Evolutionary conservation across 1,140 invertebrate species (phyloP), one percentile per base, ranked within the genome.

Genomic region (Ceratosolen solmsi): DNA sequence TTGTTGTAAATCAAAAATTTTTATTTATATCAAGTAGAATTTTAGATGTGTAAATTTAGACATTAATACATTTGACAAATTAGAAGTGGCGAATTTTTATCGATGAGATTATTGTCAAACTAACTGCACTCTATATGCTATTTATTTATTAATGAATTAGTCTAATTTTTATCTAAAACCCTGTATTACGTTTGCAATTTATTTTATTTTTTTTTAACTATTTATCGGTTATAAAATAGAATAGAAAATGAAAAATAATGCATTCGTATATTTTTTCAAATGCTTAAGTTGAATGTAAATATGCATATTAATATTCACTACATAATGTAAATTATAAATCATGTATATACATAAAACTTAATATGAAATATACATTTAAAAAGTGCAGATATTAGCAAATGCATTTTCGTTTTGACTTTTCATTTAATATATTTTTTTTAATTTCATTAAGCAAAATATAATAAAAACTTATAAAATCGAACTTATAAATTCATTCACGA

Each of bases 101-200:
- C 49, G 36, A 71, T 46, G 68, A 76, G 46, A 60, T 72, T 70
- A 60, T 22, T 76, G 65, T 81, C 54, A 25, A 46, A 74, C 79
- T 81, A 81, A 81, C 72, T 81, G 79, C 79, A 81, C 72, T 65
- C 65, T 27, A 56, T 70, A 75, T 81, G 58, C 72, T 81, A 81
- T n/a, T 75, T 75, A 33, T 56, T 58, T 7, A 82, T 82, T 77
- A 77, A 82, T 77, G 25, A 63, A 68, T 38, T 58, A 71, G 49
- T 70, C 22, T 68, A n/a, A 51, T 27, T 25, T 71, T 54, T 71
- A 71, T 15, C 38, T 76, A 46, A 82, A 49, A 2, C 22, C 0
- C 20, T 58, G 25, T 51, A 63, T 54, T 17, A 51, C 33, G 41
- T 76, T 76, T 58, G 36, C 49, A 58, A 33, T 75, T 81, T 81